Evolutionary conservation across 2,113 vertebrate genomes (phyloP).

Genomic region (Scomber japonicus): DNA sequence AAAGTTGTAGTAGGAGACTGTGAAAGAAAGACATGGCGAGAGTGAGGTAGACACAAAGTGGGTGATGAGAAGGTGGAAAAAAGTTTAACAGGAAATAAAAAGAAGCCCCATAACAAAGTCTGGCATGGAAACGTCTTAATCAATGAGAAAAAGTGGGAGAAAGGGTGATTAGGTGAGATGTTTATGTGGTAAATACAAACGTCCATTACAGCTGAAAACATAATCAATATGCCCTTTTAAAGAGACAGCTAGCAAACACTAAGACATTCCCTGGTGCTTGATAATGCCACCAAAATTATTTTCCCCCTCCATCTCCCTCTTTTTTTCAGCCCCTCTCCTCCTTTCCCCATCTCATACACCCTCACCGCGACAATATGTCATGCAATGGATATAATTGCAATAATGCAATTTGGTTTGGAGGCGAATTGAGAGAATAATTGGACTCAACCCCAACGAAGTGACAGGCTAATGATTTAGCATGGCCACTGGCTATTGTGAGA

Average conservation of each 20-base stretch:
- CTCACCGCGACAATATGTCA: conserved; percentile 77
- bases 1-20: conserved; percentile 42
- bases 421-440: conserved; percentile 84
- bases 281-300: conserved; percentile 63
- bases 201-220: conserved; percentile 69
- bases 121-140: conserved; percentile 43
- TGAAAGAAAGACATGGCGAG: conserved; percentile 23
- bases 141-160: conserved; percentile 38
- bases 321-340: conserved; percentile 39
- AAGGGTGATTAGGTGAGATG: conserved; percentile 44
- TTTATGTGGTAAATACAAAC: conserved; percentile 65
- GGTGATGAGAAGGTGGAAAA: conserved; percentile 14
- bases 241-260: conserved; percentile 40
- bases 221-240: conserved; percentile 68
- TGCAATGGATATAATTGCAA: conserved; percentile 82
- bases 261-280: conserved; percentile 38
- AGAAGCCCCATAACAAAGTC: conserved; percentile 33
- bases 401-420: conserved; percentile 86
- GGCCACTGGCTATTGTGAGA: conserved; percentile 84
- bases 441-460: conserved; percentile 78
- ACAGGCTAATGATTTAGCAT: conserved; percentile 82
- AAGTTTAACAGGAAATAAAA: conserved; percentile 28
- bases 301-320: conserved; percentile 31
- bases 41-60: conserved; percentile 17
- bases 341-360: conserved; percentile 56